Evolutionary conservation across 1,140 invertebrate species (phyloP), one percentile per base, ranked within the genome.

Genomic region (Scylla paramamosain): DNA sequence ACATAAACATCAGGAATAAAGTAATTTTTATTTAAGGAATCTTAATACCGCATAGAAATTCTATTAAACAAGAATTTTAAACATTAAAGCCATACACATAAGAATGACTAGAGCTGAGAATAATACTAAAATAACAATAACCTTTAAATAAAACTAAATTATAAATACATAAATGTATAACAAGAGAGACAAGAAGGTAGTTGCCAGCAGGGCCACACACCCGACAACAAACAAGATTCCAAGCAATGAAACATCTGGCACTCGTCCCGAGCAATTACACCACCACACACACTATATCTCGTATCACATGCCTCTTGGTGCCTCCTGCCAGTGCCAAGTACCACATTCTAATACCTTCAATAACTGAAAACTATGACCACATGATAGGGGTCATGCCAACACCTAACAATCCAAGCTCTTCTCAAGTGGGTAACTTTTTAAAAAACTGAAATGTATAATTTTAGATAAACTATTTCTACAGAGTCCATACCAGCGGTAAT

Each of bases 71-170:
- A 77, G 67, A 77, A 77, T 77, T 20, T n/a, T 77, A 77, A 77
- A 77, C 67, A 77, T 77, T 77, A 77, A 77, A 77, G 67, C 67
- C 67, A 77, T 77, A 77, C 67, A 77, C 25, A 77, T n/a, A 77
- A 77, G 67, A 77, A 77, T 77, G 67, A 77, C 67, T 77, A 77
- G 67, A 77, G n/a, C 67, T n/a, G n/a, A 77, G 67, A 77, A 77
- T 77, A 7, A n/a, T 77, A 77, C 67, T 77, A 77, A 77, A 77
- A n/a, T n/a, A 77, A 77, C 67, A 77, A 77, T n/a, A 77, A 77
- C 67, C n/a, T n/a, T 77, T 77, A 77, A 77, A 77, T 77, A 77
- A 0, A 77, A 77, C 67, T 20, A 77, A 77, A 20, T 20, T 2
- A 77, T 20, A 77, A n/a, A 39, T 39, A 39, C 39, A 39, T 39